Evolutionary conservation across 2,797 vertebrate species (phyloP).

Genomic region (Helostoma temminkii): DNA sequence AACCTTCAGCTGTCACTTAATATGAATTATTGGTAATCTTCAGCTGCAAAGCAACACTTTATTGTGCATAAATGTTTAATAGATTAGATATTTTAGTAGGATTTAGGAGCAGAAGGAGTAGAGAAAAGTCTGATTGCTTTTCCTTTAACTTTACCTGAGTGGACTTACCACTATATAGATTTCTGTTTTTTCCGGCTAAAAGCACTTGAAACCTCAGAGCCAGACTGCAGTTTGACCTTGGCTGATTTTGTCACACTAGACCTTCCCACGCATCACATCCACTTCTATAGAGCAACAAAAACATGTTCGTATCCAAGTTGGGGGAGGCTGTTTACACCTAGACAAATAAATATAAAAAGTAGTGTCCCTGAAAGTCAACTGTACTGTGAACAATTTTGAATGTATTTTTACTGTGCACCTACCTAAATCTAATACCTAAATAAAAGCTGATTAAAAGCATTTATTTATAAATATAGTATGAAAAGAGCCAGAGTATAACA

Average conservation of each 20-base stretch:
- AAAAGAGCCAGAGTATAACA: neutral
- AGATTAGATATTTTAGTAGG: neutral
- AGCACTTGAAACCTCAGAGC: conserved; percentile 4
- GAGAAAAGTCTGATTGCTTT: neutral
- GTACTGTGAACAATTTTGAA: neutral
- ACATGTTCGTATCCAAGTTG: neutral
- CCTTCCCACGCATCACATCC: conserved; percentile 7
- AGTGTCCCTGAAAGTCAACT: conserved; percentile 8
- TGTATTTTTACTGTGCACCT: neutral
- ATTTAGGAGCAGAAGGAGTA: neutral
- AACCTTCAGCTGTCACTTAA: neutral
- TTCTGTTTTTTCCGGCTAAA: conserved; percentile 20
- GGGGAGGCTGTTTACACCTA: neutral
- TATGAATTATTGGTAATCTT: conserved; percentile 2
- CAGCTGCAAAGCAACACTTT: neutral
- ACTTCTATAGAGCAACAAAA: conserved; percentile 4
- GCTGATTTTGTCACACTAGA: neutral
- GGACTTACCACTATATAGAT: conserved; percentile 2
- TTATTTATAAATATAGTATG: conserved; percentile 7
- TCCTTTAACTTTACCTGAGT: conserved; percentile 1
- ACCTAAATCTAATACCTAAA: neutral
- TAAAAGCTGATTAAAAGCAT: neutral
- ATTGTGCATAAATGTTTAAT: neutral
- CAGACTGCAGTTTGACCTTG: conserved; percentile 6
- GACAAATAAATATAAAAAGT: neutral